Evolutionary conservation across 2,797 vertebrate genomes (phyloP).

Genomic region (Mareca penelope): DNA sequence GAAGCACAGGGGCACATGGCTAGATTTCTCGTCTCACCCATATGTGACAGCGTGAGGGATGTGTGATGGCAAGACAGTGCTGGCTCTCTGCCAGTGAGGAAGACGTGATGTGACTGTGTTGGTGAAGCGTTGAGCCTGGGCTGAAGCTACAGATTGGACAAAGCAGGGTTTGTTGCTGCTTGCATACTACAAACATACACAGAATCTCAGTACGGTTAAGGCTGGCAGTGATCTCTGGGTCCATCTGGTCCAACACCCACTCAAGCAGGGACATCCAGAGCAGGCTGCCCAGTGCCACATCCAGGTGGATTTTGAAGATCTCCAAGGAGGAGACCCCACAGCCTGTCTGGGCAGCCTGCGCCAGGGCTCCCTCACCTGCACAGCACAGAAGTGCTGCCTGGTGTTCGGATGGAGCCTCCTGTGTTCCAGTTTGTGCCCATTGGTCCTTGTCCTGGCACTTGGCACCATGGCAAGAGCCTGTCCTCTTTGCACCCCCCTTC

Average conservation of each 20-base stretch:
- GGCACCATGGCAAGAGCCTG: neutral
- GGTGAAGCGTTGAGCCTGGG: neutral
- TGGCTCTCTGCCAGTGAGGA: neutral
- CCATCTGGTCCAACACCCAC: neutral
- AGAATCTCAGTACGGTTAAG: neutral
- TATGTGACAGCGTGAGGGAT: rapidly evolving
- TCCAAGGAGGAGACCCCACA: neutral
- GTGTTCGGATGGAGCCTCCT: neutral
- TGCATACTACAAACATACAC: no score
- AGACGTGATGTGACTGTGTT: rapidly evolving
- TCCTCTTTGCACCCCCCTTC: neutral
- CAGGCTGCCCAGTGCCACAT: neutral
- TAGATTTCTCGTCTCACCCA: neutral
- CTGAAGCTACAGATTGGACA: neutral
- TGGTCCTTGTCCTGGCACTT: neutral
- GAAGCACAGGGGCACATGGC: rapidly evolving
- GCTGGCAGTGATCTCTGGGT: neutral
- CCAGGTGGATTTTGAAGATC: neutral
- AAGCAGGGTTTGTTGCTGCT: neutral
- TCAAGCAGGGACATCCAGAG: neutral
- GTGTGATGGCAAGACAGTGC: rapidly evolving
- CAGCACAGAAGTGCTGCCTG: neutral
- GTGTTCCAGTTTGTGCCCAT: neutral
- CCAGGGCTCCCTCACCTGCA: neutral
- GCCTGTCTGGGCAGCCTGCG: neutral